Percentiles rank a stretch among this genome's conserved stretches.
phyloP scores from a whole-genome alignment of 1,140 invertebrate species.

The Bombus waltoni region DNA sequence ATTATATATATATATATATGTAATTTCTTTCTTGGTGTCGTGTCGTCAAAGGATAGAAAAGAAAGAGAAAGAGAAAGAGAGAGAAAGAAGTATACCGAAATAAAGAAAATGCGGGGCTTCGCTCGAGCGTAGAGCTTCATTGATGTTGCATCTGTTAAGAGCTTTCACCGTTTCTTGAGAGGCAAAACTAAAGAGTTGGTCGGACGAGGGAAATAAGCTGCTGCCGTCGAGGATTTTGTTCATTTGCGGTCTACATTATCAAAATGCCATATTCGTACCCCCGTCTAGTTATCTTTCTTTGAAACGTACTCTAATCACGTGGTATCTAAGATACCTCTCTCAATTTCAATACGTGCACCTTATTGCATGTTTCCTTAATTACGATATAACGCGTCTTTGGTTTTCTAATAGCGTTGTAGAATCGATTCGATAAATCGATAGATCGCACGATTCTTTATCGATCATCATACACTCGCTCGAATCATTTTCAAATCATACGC shows the following conservation, averaged over 20 bases:
- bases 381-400: too few species aligned
- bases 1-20: neutral
- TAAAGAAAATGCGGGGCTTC: conserved; percentile 12
- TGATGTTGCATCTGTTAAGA: conserved; percentile 55
- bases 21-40: conserved; percentile 20
- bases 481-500: too few species aligned
- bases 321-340: too few species aligned
- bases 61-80: neutral
- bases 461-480: too few species aligned
- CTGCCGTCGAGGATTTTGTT: conserved; percentile 25
- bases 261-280: neutral
- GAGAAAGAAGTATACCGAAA: conserved; percentile 5
- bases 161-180: conserved; percentile 47
- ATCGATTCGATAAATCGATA: too few species aligned
- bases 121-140: conserved; percentile 38
- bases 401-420: too few species aligned
- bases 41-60: conserved; percentile 25
- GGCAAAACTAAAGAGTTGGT: conserved; percentile 32
- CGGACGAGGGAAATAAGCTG: conserved; percentile 31
- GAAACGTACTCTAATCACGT: neutral
- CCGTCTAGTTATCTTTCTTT: neutral
- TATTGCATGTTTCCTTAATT: neutral
- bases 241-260: conserved; percentile 19
- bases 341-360: too few species aligned
- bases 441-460: too few species aligned